Percentiles rank a stretch among this genome's conserved stretches.
Evolutionary conservation across 1,140 invertebrate species (phyloP).

Genomic region (Belonocnema kinseyi): DNA sequence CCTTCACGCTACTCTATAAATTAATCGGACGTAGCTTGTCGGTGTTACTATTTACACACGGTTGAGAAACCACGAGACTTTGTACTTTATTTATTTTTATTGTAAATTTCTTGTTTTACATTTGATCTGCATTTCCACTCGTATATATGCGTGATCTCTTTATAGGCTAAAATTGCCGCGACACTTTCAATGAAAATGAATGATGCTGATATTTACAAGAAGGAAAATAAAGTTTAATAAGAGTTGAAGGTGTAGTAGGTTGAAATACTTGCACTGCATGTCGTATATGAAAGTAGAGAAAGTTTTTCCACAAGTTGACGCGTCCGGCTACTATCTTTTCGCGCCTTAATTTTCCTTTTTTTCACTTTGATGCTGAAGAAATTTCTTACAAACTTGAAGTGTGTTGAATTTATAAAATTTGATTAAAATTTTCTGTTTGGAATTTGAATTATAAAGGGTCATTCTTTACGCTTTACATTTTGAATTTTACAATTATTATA

Average conservation of each 20-base stretch:
- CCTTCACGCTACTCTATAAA: not conserved
- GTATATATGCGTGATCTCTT: not conserved
- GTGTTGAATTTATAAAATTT: no score
- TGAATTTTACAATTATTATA: no score
- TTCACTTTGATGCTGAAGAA: not conserved
- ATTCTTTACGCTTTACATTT: no score
- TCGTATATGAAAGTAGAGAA: slow-evolving; percentile 45
- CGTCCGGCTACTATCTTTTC: not conserved
- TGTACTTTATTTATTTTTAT: not conserved
- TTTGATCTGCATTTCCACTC: slow-evolving; percentile 6
- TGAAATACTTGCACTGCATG: not conserved
- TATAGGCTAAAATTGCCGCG: not conserved
- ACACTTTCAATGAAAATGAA: slow-evolving; percentile 18
- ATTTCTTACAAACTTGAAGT: not conserved
- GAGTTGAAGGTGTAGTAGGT: not conserved
- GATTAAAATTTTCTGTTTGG: no score
- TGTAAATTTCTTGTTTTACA: slow-evolving; percentile 18
- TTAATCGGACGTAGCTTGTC: not conserved
- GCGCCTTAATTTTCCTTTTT: slow-evolving; percentile 14
- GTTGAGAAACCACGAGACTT: slow-evolving; percentile 8
- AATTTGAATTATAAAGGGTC: no score
- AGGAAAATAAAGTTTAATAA: not conserved
- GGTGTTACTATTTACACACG: slow-evolving; percentile 20
- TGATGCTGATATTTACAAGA: not conserved
- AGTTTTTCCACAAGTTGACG: slow-evolving; percentile 37